Conservation (phyloP, 2,888 invertebrate genomes). For the Chouioia cunea region DNA sequence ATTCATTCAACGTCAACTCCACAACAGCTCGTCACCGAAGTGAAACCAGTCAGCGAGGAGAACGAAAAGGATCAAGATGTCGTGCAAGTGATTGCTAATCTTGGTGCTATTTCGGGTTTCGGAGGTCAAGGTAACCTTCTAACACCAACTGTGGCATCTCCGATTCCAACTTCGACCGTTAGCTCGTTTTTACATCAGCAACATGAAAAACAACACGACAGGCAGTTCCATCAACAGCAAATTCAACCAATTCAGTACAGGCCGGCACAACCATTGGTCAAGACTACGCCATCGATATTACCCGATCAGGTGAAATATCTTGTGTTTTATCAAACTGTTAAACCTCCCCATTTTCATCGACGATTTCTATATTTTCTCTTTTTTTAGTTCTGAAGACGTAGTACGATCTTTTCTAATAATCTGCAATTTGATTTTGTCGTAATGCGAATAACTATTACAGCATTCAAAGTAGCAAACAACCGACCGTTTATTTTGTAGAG, state of each 20-base stretch:
- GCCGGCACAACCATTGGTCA: slow-evolving; percentile 9
- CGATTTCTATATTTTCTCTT: too few species aligned
- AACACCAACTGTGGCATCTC: slow-evolving; percentile 38
- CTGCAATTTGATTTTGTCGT: too few species aligned
- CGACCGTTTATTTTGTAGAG: too few species aligned
- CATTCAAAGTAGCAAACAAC: too few species aligned
- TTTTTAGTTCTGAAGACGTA: too few species aligned
- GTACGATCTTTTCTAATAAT: too few species aligned
- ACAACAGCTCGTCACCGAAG: slow-evolving; percentile 24
- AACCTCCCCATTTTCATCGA: too few species aligned
- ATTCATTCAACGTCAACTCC: not conserved
- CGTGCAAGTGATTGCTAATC: slow-evolving; percentile 52
- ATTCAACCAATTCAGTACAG: slow-evolving; percentile 35
- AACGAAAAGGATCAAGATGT: slow-evolving; percentile 55
- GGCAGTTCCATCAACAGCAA: slow-evolving; percentile 2
- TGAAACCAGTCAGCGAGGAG: slow-evolving; percentile 62
- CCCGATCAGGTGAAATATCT: too few species aligned
- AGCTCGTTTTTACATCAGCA: slow-evolving; percentile 47
- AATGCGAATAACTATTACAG: too few species aligned
- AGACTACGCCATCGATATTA: slow-evolving; percentile 7
- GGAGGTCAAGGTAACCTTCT: slow-evolving; percentile 39
- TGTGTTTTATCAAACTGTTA: too few species aligned
- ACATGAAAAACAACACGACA: slow-evolving; percentile 16
- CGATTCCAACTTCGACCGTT: slow-evolving; percentile 45
- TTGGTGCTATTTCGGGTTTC: slow-evolving; percentile 50